A percentile compares a stretch with the other conserved stretches of the same genome.
Evolutionary conservation across 2,797 vertebrate species (phyloP).

Genomic region (Melanitta fusca): DNA sequence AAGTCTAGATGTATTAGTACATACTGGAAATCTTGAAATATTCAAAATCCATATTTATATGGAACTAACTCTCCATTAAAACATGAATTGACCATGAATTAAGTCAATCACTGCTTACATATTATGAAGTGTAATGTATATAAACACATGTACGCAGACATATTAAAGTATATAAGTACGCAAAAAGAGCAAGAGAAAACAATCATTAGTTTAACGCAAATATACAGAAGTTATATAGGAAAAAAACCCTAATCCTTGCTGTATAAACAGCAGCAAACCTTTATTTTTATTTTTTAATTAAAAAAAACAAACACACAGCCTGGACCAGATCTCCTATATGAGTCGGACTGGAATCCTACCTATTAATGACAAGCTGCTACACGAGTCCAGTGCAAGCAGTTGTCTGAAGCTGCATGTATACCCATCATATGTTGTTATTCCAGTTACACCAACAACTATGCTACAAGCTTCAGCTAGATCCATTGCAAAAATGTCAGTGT

Average conservation of each 20-base stretch:
- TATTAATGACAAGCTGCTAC: not conserved
- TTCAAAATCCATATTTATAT: not conserved
- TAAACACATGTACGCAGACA: not conserved
- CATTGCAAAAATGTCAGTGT: not conserved
- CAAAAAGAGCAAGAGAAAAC: not conserved
- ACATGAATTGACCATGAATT: not conserved
- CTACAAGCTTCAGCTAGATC: not conserved
- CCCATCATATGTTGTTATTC: not conserved
- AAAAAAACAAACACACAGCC: not conserved
- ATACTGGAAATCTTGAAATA: not conserved
- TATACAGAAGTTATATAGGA: fast-evolving
- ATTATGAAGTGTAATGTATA: not conserved
- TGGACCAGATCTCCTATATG: not conserved
- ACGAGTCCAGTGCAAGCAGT: not conserved
- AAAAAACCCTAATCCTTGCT: not conserved
- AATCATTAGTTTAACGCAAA: not conserved
- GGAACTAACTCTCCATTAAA: not conserved
- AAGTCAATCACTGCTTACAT: not conserved
- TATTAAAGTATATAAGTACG: not conserved
- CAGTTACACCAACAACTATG: not conserved
- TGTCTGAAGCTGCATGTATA: not conserved
- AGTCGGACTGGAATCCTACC: not conserved
- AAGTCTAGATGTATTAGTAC: not conserved
- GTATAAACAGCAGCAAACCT: not conserved
- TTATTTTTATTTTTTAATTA: not conserved